phyloP scores from a whole-genome alignment of 2,888 invertebrate genomes.

The Torymus aiolomorphi region DNA sequence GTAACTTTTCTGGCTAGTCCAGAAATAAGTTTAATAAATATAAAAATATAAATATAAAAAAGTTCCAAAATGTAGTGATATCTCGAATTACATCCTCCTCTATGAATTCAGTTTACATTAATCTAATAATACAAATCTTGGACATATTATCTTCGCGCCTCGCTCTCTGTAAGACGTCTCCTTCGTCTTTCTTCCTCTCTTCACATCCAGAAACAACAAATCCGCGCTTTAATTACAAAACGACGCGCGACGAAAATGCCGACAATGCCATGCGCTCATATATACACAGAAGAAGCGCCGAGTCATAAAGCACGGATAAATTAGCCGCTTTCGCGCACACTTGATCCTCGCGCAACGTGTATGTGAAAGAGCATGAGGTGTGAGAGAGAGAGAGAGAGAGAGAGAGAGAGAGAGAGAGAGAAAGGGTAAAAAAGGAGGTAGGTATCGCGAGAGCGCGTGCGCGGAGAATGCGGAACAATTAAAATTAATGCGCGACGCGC shows the following conservation, averaged over 20 bases:
- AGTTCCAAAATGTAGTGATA: too few species aligned
- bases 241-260: not conserved
- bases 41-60: too few species aligned
- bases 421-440: not conserved
- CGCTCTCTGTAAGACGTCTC: too few species aligned
- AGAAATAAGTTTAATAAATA: too few species aligned
- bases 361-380: constrained; percentile 4
- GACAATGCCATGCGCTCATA: too few species aligned
- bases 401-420: not conserved
- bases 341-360: constrained; percentile 42
- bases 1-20: too few species aligned
- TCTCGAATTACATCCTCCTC: too few species aligned
- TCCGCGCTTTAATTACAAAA: constrained; percentile 11
- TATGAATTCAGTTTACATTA: too few species aligned
- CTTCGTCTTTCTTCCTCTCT: too few species aligned
- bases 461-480: constrained; percentile 67
- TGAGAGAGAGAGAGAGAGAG: not conserved
- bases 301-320: constrained; percentile 41
- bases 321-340: constrained; percentile 12
- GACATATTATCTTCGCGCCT: too few species aligned
- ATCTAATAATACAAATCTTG: too few species aligned
- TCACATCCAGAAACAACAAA: not conserved
- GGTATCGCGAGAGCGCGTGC: not conserved
- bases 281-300: constrained; percentile 18
- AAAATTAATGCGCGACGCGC: constrained; percentile 69